Evolutionary conservation across 2,797 vertebrate species (phyloP).

Genomic region (Coendou prehensilis): DNA sequence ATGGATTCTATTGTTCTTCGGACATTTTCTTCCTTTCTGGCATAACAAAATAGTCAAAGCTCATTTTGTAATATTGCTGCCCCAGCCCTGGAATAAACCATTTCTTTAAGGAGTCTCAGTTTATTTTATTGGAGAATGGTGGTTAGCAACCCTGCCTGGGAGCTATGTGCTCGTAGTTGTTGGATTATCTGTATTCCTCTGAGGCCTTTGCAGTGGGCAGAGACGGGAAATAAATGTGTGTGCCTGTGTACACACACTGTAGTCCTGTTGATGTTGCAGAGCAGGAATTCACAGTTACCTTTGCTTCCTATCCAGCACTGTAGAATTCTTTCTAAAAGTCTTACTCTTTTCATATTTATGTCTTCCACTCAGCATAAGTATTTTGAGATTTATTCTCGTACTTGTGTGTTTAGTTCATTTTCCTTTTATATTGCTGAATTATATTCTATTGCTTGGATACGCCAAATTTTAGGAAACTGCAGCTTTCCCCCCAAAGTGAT

Average conservation of each 20-base stretch:
- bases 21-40: neutral
- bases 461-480: neutral
- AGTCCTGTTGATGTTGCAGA: neutral
- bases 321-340: neutral
- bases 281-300: neutral
- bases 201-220: neutral
- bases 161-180: neutral
- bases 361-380: neutral
- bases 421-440: neutral
- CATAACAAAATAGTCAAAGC: neutral
- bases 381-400: neutral
- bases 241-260: accelerated
- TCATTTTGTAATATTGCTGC: neutral
- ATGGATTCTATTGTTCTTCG: neutral
- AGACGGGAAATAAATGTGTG: neutral
- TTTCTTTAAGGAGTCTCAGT: neutral
- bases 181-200: neutral
- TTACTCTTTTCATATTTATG: neutral
- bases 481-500: neutral
- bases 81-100: neutral
- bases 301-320: neutral
- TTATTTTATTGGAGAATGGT: neutral
- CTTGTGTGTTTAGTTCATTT: neutral
- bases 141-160: neutral
- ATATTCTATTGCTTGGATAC: neutral